These are phyloP conservation scores for Digitonthophagus gazella DNA, from an alignment of 2,888 invertebrate species.

Conservation along the genomic window DNA sequence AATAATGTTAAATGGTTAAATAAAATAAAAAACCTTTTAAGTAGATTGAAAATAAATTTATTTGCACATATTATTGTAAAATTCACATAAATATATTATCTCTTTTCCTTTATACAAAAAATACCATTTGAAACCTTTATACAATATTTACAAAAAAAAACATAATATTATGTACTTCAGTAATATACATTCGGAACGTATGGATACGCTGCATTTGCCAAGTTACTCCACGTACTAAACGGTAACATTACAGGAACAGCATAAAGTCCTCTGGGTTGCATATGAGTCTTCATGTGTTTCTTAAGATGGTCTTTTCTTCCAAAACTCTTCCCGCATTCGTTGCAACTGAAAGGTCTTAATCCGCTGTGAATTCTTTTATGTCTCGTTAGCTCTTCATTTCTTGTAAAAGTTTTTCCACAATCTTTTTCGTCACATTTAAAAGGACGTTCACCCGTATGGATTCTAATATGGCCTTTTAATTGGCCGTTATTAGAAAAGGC, in stretches of 20 bases:
- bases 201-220: slow-evolving; percentile 31
- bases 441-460: slow-evolving; percentile 86
- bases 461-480: slow-evolving; percentile 85
- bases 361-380: slow-evolving; percentile 89
- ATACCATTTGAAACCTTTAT: background rate
- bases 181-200: slow-evolving; percentile 35
- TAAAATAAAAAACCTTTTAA: background rate
- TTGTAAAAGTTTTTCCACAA: slow-evolving; percentile 86
- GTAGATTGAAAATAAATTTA: background rate
- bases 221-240: slow-evolving; percentile 45
- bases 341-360: slow-evolving; percentile 80
- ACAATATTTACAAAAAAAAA: slow-evolving; percentile 1
- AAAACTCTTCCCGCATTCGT: slow-evolving; percentile 87
- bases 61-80: slow-evolving; percentile 2
- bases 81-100: background rate
- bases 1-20: no score
- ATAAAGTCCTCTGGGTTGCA: slow-evolving; percentile 56
- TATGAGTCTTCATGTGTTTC: slow-evolving; percentile 88
- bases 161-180: slow-evolving; percentile 3
- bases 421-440: slow-evolving; percentile 82
- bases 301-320: slow-evolving; percentile 92
- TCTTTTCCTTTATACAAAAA: slow-evolving; percentile 6
- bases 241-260: slow-evolving; percentile 50
- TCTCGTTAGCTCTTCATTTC: slow-evolving; percentile 89
- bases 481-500: slow-evolving; percentile 95